Evolutionary conservation across 2,797 vertebrate genomes (phyloP).

Genomic region (Hydrocynus forskahlii): DNA sequence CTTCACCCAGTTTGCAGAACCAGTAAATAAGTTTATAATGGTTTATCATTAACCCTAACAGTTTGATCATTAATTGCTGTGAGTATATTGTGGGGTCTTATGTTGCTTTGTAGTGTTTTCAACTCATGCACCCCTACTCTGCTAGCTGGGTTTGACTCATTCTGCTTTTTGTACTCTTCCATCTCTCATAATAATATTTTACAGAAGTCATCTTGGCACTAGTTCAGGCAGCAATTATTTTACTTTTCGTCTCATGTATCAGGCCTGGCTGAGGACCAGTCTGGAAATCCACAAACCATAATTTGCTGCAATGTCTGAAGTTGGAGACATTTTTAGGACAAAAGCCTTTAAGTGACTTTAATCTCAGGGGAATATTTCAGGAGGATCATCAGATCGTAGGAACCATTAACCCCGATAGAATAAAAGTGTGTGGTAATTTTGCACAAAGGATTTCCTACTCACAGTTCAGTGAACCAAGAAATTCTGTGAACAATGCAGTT

Average conservation of each 20-base stretch:
- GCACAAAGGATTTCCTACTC: neutral
- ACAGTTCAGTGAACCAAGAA: too few species aligned
- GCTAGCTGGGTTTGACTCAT: neutral
- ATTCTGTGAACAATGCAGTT: too few species aligned
- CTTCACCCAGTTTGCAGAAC: neutral
- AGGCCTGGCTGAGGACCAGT: neutral
- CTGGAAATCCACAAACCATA: slow-evolving; percentile 5
- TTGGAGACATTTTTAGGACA: neutral
- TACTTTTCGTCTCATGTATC: neutral
- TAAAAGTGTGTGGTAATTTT: neutral
- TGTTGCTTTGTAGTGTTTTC: neutral
- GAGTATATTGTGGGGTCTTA: neutral
- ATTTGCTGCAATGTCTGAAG: slow-evolving; percentile 1
- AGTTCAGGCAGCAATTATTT: slow-evolving; percentile 19
- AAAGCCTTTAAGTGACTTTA: neutral
- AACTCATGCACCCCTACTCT: too few species aligned
- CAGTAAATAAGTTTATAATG: neutral
- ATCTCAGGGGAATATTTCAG: neutral
- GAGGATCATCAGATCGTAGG: neutral
- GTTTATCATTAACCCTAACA: neutral
- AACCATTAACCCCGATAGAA: neutral
- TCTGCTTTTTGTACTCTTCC: neutral
- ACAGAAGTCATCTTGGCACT: neutral
- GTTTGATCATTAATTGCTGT: neutral
- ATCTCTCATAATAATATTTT: slow-evolving; percentile 26